phyloP scores from a whole-genome alignment of 2,797 vertebrate genomes.

The Ctenosaura bakeri region DNA sequence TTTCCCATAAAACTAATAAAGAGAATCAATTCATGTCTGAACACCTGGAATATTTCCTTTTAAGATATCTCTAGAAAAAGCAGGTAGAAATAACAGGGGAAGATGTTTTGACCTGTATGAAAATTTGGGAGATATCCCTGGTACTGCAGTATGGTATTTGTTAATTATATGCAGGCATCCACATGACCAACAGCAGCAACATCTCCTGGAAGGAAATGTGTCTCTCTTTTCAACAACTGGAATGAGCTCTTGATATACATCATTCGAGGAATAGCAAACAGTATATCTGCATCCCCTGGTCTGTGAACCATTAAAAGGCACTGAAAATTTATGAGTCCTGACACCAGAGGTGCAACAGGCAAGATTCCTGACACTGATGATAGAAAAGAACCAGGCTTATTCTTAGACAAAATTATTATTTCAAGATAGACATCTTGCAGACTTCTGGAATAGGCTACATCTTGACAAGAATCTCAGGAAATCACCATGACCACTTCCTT shows the following conservation, averaged over 20 bases:
- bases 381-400: slow-evolving; percentile 37
- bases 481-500: slow-evolving; percentile 23
- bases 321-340: slow-evolving; percentile 29
- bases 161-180: slow-evolving; percentile 42
- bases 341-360: slow-evolving; percentile 51
- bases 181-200: slow-evolving; percentile 11
- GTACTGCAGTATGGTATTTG: slow-evolving; percentile 34
- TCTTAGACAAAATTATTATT: slow-evolving; percentile 24
- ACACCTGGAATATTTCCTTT: slow-evolving; percentile 3
- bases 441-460: slow-evolving; percentile 10
- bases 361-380: slow-evolving; percentile 25
- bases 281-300: slow-evolving; percentile 14
- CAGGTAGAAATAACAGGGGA: slow-evolving; percentile 37
- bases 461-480: background rate
- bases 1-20: slow-evolving; percentile 38
- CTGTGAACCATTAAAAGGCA: slow-evolving; percentile 27
- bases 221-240: slow-evolving; percentile 13
- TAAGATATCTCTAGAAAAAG: background rate
- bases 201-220: slow-evolving; percentile 26
- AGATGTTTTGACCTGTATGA: slow-evolving; percentile 16
- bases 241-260: slow-evolving; percentile 7
- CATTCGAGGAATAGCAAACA: background rate
- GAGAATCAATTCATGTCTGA: slow-evolving; percentile 28
- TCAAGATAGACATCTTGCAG: slow-evolving; percentile 36
- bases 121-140: slow-evolving; percentile 40